phyloP scores from a whole-genome alignment of 35 echinoderm and acorn worm genomes.

The Ptychodera flava region DNA sequence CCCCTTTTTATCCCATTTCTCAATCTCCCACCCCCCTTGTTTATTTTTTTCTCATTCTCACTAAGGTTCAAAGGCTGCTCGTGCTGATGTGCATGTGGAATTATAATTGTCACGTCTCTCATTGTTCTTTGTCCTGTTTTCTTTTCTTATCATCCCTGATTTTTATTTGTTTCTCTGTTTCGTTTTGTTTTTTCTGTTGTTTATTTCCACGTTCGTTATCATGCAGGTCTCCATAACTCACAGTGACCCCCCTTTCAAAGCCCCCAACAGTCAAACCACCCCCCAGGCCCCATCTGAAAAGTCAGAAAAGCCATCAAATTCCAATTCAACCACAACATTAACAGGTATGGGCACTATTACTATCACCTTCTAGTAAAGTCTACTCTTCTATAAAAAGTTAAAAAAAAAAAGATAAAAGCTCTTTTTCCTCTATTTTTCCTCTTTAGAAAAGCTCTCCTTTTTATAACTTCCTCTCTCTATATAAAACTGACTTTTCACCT shows the following conservation, averaged over 20 bases:
- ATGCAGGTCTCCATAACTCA: not conserved
- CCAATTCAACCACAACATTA: conserved; percentile 1
- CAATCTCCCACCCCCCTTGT: not conserved
- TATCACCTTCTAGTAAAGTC: not conserved
- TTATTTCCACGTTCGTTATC: not conserved
- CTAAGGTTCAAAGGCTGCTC: not conserved
- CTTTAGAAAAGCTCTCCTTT: not conserved
- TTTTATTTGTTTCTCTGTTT: not conserved
- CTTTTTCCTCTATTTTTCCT: not conserved
- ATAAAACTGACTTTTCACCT: not conserved
- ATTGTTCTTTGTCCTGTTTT: no score
- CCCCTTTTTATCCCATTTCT: no score
- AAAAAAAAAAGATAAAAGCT: no score
- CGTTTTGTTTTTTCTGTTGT: not conserved
- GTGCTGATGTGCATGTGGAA: not conserved
- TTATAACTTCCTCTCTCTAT: not conserved
- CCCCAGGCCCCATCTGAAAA: not conserved
- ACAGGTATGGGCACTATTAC: not conserved
- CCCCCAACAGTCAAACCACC: not conserved
- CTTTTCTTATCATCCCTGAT: not conserved
- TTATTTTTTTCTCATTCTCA: not conserved
- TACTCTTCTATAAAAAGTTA: not conserved
- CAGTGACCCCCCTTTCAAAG: not conserved
- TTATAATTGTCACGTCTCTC: not conserved
- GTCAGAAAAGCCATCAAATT: no score